phyloP scores from a whole-genome alignment of 1,140 invertebrate genomes.

The Antheraea mylitta region DNA sequence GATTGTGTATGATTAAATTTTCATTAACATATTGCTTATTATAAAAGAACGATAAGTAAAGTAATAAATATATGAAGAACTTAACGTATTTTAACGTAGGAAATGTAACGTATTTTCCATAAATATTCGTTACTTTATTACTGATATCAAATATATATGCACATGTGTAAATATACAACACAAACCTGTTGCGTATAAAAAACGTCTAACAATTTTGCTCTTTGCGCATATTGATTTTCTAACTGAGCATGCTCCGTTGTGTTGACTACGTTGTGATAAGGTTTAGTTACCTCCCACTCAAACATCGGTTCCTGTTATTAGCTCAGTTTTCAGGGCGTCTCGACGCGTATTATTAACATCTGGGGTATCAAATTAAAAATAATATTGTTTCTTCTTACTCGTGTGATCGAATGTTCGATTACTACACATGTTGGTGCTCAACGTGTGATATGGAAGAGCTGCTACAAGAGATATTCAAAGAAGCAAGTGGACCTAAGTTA shows the following conservation, averaged over 20 bases:
- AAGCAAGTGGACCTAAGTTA: conserved; percentile 87
- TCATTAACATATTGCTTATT: too few relatives aligned
- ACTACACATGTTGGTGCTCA: conserved; percentile 23
- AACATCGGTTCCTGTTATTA: conserved; percentile 12
- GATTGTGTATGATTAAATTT: too few relatives aligned
- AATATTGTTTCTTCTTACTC: background rate
- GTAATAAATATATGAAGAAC: too few relatives aligned
- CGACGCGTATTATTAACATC: background rate
- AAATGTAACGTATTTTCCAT: too few relatives aligned
- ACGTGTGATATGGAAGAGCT: conserved; percentile 87
- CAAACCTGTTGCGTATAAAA: conserved; percentile 25
- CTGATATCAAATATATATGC: background rate
- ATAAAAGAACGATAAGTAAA: too few relatives aligned
- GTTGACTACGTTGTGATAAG: conserved; percentile 28
- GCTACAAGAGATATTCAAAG: conserved; percentile 87
- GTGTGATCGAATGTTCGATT: conserved; percentile 26
- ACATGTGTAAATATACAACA: background rate
- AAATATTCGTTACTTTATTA: too few relatives aligned
- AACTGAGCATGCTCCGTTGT: conserved; percentile 32
- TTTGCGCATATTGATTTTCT: conserved; percentile 31
- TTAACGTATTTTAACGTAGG: too few relatives aligned
- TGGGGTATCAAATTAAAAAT: background rate
- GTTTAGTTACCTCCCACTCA: conserved; percentile 23
- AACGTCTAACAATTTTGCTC: background rate
- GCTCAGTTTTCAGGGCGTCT: conserved; percentile 16